Evolutionary conservation across 2,888 invertebrate genomes (phyloP), one percentile per base, ranked within the genome.

Genomic region (Micropterix aruncella): DNA sequence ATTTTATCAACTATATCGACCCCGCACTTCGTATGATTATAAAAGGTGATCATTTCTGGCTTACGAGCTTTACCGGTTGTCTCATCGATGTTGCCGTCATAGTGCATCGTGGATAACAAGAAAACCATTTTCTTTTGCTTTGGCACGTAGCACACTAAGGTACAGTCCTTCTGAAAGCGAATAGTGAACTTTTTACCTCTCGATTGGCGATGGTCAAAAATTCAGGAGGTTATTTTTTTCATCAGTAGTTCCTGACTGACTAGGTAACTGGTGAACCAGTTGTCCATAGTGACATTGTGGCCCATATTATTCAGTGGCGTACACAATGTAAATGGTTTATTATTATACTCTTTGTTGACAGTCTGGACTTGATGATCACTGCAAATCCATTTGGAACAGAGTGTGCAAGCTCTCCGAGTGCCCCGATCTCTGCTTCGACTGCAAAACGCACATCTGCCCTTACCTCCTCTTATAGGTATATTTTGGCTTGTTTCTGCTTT

Each of bases 201-300:
- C n/a, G 36, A n/a, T 27, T 12, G 36, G 12, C 36, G 12, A 27
- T 27, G 7, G 36, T 27, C 36, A 27, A n/a, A 9, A 7, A 27
- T 12, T 27, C 36, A n/a, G 36, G 12, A 27, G 7, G 7, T 9
- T 27, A 27, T 9, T 27, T 27, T 27, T 27, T 27, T 27, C 7
- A 9, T 27, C n/a, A 27, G 36, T 27, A 27, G 36, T 12, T 27
- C 36, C 36, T 27, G 36, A 27, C 36, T 27, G 36, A 27, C 36
- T 27, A 27, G 7, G 7, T 27, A n/a, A 27, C 7, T 27, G n/a
- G n/a, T 12, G 7, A 27, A 27, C n/a, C 36, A 7, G 36, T 27
- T 27, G 36, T 27, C 36, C 36, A 27, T 27, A 27, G 36, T 27
- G 36, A 27, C n/a, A n/a, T n/a, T n/a, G n/a, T n/a, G n/a, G n/a